These are phyloP conservation scores for Aptenodytes patagonicus DNA, from an alignment of 2,113 vertebrate species.

Conservation along the genomic window DNA sequence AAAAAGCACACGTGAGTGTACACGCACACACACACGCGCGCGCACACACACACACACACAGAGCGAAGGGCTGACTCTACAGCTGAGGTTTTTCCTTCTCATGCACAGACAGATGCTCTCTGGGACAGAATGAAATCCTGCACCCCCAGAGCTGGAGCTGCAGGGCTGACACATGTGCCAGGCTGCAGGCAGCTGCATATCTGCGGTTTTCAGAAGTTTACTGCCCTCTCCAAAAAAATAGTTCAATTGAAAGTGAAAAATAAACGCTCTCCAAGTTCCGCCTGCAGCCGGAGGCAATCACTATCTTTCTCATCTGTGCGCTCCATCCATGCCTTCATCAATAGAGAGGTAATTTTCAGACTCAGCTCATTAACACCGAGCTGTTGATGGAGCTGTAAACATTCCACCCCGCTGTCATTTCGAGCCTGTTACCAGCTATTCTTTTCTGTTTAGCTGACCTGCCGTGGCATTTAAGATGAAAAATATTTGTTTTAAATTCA, in stretches of 20 bases:
- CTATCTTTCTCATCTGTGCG: slow-evolving; percentile 29
- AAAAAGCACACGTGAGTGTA: not conserved
- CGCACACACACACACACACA: not conserved
- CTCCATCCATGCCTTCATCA: slow-evolving; percentile 48
- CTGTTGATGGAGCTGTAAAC: slow-evolving; percentile 61
- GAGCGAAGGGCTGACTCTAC: not conserved
- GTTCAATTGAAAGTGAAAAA: slow-evolving; percentile 51
- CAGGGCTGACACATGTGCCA: not conserved
- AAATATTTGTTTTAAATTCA: slow-evolving; percentile 67
- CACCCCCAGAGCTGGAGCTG: not conserved
- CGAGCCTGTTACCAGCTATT: slow-evolving; percentile 47
- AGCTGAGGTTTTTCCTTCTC: not conserved
- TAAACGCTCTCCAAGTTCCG: slow-evolving; percentile 24
- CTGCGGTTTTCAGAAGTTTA: not conserved
- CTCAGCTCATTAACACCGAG: slow-evolving; percentile 62
- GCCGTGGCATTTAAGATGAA: slow-evolving; percentile 22
- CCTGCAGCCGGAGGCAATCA: slow-evolving; percentile 19
- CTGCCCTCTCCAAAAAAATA: slow-evolving; percentile 23
- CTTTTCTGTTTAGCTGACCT: slow-evolving; percentile 58
- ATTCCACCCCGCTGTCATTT: slow-evolving; percentile 35
- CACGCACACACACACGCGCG: too few relatives aligned
- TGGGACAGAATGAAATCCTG: not conserved
- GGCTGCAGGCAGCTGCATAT: not conserved
- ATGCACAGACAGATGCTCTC: not conserved
- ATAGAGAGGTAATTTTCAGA: slow-evolving; percentile 60